Conservation (phyloP, 2,113 vertebrate species). For the Strix uralensis region DNA sequence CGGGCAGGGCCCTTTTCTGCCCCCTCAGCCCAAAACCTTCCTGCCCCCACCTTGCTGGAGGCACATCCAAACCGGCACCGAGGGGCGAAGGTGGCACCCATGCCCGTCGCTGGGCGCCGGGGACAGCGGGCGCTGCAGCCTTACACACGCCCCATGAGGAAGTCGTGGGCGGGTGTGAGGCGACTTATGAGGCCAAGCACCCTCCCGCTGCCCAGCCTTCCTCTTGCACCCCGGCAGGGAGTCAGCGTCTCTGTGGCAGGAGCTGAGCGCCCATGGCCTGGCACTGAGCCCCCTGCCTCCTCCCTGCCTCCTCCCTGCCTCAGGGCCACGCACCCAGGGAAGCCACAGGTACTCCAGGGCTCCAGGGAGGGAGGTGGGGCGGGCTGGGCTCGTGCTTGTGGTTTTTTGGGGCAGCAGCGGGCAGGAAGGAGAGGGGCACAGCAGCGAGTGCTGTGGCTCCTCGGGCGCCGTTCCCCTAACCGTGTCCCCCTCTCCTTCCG, state of each 20-base stretch:
- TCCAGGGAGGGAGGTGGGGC: rapidly evolving
- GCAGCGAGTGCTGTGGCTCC: background rate
- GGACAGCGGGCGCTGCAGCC: rapidly evolving
- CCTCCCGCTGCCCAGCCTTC: background rate
- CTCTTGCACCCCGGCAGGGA: background rate
- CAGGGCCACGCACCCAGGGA: background rate
- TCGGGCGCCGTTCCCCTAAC: rapidly evolving
- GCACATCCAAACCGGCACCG: rapidly evolving
- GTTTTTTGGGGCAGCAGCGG: background rate
- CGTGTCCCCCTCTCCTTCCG: background rate
- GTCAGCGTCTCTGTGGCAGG: background rate
- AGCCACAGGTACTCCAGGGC: background rate
- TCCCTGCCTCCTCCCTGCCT: background rate
- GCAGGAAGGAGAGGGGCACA: background rate
- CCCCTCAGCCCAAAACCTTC: rapidly evolving
- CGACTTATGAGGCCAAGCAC: background rate
- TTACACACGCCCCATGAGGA: background rate
- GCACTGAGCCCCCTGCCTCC: background rate
- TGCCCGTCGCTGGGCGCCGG: rapidly evolving
- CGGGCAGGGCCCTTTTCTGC: background rate
- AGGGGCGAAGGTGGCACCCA: rapidly evolving
- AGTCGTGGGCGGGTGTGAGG: slow-evolving; percentile 14
- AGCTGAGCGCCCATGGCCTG: background rate
- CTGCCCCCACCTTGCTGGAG: background rate
- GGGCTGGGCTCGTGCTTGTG: background rate